phyloP scores from a whole-genome alignment of 2,888 invertebrate species.

The Ectobius pallidus region DNA sequence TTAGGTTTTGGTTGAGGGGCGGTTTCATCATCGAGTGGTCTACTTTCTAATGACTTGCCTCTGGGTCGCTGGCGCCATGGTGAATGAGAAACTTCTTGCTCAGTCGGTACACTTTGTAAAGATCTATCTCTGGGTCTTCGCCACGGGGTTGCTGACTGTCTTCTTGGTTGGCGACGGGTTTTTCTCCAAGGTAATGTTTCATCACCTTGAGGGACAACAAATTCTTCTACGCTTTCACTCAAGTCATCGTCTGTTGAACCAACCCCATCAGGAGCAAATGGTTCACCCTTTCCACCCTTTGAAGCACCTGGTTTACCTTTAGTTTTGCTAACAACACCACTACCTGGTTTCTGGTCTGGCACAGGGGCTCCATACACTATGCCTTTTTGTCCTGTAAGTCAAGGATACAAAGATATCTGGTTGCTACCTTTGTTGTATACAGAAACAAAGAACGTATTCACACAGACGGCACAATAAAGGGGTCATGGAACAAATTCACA shows the following conservation, averaged over 20 bases:
- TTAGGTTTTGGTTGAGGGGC: slow-evolving; percentile 10
- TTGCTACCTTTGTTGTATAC: no score
- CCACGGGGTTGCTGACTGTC: slow-evolving; percentile 45
- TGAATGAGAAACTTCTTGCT: slow-evolving; percentile 35
- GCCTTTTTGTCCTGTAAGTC: slow-evolving; percentile 58
- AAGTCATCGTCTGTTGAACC: slow-evolving; percentile 48
- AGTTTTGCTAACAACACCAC: slow-evolving; percentile 47
- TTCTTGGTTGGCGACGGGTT: slow-evolving; percentile 49
- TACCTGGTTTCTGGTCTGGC: slow-evolving; percentile 53
- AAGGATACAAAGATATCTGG: no score
- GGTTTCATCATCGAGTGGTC: not conserved
- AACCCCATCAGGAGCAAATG: slow-evolving; percentile 28
- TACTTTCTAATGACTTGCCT: slow-evolving; percentile 11
- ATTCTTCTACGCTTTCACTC: slow-evolving; percentile 44
- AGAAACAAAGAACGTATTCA: no score
- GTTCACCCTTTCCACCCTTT: slow-evolving; percentile 50
- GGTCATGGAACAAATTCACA: not conserved
- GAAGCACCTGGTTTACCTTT: slow-evolving; percentile 39
- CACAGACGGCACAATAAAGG: not conserved
- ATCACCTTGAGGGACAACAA: slow-evolving; percentile 58
- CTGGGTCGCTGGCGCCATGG: slow-evolving; percentile 44
- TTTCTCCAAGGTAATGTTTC: slow-evolving; percentile 62
- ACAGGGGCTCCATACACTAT: slow-evolving; percentile 56
- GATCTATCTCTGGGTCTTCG: slow-evolving; percentile 38
- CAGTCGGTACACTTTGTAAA: not conserved